Conservation (phyloP, 2,888 invertebrate genomes). For the Therioaphis trifolii region DNA sequence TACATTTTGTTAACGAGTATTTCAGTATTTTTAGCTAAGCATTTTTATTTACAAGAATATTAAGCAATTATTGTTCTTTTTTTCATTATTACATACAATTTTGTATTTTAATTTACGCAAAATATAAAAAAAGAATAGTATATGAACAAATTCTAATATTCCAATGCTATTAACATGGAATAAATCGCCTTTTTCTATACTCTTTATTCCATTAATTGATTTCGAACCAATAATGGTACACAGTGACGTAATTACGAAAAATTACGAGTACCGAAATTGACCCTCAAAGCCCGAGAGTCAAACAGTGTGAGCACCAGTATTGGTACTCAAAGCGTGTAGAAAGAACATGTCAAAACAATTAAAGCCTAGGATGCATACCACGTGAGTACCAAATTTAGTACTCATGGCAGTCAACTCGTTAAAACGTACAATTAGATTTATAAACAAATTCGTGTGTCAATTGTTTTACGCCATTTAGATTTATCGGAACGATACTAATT, state of each 20-base stretch:
- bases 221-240: slow-evolving; percentile 10
- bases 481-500: no score
- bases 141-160: slow-evolving; percentile 26
- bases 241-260: slow-evolving; percentile 20
- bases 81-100: slow-evolving; percentile 24
- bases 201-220: neutral
- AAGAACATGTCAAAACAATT: no score
- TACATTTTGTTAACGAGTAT: no score
- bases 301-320: no score
- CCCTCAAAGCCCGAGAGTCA: slow-evolving; percentile 35
- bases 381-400: slow-evolving; percentile 21
- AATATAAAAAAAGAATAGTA: slow-evolving; percentile 4
- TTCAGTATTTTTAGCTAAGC: no score
- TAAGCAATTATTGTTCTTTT: slow-evolving; percentile 3
- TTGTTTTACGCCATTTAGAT: no score
- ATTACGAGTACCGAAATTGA: slow-evolving; percentile 37
- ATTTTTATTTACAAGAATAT: slow-evolving; percentile 5
- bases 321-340: no score
- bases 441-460: no score
- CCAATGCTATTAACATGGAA: slow-evolving; percentile 23
- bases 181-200: slow-evolving; percentile 4
- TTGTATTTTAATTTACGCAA: slow-evolving; percentile 24
- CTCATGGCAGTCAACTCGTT: slow-evolving; percentile 26
- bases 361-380: no score
- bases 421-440: no score